A percentile compares a stretch with the other conserved stretches of the same genome.
Conservation (phyloP, 1,140 invertebrate genomes). For the Popillia japonica region DNA sequence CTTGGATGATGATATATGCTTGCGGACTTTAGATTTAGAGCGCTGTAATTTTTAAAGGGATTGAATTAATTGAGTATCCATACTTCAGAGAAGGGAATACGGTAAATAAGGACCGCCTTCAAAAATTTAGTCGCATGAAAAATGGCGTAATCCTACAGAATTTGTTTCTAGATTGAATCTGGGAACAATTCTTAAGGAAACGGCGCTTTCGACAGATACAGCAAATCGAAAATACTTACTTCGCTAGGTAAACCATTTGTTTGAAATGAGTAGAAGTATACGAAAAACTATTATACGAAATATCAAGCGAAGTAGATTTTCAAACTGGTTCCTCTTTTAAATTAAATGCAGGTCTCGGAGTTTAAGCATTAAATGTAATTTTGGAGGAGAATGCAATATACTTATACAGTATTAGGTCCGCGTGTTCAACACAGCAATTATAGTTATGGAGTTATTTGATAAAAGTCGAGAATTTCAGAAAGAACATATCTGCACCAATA, state of each 20-base stretch:
- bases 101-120: neutral
- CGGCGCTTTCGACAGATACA: constrained; percentile 1
- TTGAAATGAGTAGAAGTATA: neutral
- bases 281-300: neutral
- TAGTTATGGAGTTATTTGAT: too few relatives aligned
- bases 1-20: neutral
- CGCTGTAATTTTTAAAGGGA: neutral
- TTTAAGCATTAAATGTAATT: too few relatives aligned
- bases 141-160: neutral
- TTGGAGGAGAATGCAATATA: too few relatives aligned
- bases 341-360: too few relatives aligned
- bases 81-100: neutral
- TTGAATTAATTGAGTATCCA: constrained; percentile 15
- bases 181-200: neutral
- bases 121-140: neutral
- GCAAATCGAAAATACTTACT: constrained; percentile 19
- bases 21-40: neutral
- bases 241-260: neutral
- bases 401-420: too few relatives aligned
- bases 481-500: too few relatives aligned
- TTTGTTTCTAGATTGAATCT: constrained; percentile 28
- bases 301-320: neutral
- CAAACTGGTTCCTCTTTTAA: neutral
- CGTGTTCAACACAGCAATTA: too few relatives aligned
- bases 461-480: too few relatives aligned